These are phyloP conservation scores for Oscheius sp. DNA, from an alignment of 2,888 invertebrate species.

Conservation along the genomic window DNA sequence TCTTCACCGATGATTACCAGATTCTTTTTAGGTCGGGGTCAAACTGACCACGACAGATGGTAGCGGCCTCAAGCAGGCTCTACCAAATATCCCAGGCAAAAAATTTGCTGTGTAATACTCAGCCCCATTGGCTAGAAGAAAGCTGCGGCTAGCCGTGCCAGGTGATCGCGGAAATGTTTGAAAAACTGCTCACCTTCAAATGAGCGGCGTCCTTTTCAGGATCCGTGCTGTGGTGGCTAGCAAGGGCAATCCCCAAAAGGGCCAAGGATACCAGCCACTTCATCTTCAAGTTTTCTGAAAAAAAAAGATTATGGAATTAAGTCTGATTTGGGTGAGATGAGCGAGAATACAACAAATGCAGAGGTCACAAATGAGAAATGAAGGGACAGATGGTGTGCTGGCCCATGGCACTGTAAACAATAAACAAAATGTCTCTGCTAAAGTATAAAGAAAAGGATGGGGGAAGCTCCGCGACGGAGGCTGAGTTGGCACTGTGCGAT, in stretches of 20 bases:
- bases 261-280: constrained; percentile 38
- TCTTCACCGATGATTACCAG: constrained; percentile 9
- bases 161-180: constrained; percentile 1
- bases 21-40: constrained; percentile 34
- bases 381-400: constrained; percentile 14
- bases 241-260: constrained; percentile 43
- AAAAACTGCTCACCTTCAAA: constrained; percentile 47
- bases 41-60: background rate
- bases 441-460: background rate
- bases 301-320: background rate
- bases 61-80: background rate
- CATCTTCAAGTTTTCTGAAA: constrained; percentile 30
- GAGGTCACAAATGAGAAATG: background rate
- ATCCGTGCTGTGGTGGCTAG: constrained; percentile 57
- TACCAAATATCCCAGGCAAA: background rate
- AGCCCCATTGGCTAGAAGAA: constrained; percentile 2
- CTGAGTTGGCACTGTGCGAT: constrained; percentile 31
- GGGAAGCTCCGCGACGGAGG: background rate
- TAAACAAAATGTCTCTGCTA: constrained; percentile 4
- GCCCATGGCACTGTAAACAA: constrained; percentile 24
- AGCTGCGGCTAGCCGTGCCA: constrained; percentile 21
- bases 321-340: background rate
- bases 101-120: constrained; percentile 16
- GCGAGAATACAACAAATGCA: background rate
- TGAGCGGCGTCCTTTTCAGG: constrained; percentile 62